Conservation (phyloP, 2,888 invertebrate species). For the Caenorhabditis drosophilae region DNA sequence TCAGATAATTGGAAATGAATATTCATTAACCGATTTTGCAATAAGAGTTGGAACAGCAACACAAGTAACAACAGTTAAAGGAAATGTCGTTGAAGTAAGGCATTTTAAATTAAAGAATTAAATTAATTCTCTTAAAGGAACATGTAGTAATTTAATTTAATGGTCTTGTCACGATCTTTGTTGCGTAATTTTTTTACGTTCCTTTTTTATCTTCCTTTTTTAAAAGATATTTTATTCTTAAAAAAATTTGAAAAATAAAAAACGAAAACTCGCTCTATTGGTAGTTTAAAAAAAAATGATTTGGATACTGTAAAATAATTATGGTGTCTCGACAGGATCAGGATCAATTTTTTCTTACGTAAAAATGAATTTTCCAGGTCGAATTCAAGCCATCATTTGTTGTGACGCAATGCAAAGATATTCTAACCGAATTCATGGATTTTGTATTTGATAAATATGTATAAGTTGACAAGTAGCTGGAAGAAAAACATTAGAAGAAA, state of each 20-base stretch:
- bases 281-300: too few relatives aligned
- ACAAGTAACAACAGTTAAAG: constrained; percentile 54
- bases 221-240: too few relatives aligned
- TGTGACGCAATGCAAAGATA: constrained; percentile 36
- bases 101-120: too few relatives aligned
- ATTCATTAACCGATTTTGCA: constrained; percentile 51
- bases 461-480: constrained; percentile 1
- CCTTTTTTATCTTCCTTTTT: background rate
- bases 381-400: constrained; percentile 54
- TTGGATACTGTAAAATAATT: too few relatives aligned
- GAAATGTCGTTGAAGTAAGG: constrained; percentile 48
- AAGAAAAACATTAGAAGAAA: background rate
- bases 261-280: too few relatives aligned
- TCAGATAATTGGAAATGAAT: constrained; percentile 56
- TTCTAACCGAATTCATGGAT: constrained; percentile 52
- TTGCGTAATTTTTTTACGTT: background rate
- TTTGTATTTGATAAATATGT: constrained; percentile 47
- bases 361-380: constrained; percentile 54
- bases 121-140: too few relatives aligned
- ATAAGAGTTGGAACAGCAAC: constrained; percentile 57
- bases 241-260: too few relatives aligned
- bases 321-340: too few relatives aligned
- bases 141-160: too few relatives aligned
- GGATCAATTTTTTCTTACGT: too few relatives aligned
- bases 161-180: too few relatives aligned